A percentile compares a stretch with the other conserved stretches of the same genome.
Conservation (phyloP, 2,888 invertebrate species). For the Lasioglossum zephyrum region DNA sequence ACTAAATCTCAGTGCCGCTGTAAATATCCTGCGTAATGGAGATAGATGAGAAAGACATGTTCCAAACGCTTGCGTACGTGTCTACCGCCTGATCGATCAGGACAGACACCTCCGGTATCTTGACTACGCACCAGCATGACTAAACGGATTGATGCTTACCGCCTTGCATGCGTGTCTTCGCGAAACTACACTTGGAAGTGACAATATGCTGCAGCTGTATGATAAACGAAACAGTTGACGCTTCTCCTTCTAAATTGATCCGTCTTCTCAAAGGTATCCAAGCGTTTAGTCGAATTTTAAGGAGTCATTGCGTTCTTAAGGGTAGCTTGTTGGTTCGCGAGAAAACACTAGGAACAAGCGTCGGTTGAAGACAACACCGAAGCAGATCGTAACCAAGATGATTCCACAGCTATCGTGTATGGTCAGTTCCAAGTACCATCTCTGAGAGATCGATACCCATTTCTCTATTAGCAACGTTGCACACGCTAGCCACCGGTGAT, state of each 20-base stretch:
- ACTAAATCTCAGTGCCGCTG: conserved; percentile 34
- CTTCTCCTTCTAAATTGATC: neutral
- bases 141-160: conserved; percentile 62
- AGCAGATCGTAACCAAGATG: neutral
- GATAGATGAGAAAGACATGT: conserved; percentile 44
- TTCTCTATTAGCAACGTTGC: neutral
- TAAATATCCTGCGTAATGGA: conserved; percentile 59
- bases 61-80: conserved; percentile 60
- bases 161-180: conserved; percentile 67
- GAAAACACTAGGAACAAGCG: neutral
- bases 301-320: neutral
- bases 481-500: neutral
- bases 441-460: neutral
- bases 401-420: neutral
- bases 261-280: neutral
- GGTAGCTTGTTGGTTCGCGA: neutral
- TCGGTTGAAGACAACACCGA: neutral
- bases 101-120: conserved; percentile 57
- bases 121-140: conserved; percentile 68
- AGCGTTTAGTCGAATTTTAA: neutral
- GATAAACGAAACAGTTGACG: neutral
- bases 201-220: neutral
- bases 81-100: conserved; percentile 67
- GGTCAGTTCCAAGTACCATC: neutral
- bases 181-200: conserved; percentile 36